Evolutionary conservation across 2,113 vertebrate genomes (phyloP), one percentile per base, ranked within the genome.

Genomic region (Turnix velox): DNA sequence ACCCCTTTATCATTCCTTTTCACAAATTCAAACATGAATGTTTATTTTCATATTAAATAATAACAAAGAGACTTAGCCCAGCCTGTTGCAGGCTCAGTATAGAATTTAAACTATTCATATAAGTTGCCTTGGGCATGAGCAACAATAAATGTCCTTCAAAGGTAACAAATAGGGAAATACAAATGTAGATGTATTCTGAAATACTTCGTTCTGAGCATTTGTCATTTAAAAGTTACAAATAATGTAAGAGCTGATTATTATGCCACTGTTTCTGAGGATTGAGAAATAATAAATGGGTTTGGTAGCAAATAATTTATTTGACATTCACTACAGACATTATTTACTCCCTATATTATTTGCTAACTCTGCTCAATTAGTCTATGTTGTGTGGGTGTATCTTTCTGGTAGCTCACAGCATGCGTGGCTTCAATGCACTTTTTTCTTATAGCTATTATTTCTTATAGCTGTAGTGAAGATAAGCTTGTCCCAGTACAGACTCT

Each of bases 11-110:
- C 88, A 57, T 74, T 84, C 67, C 12, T 31, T 91, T 93, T 94
- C 82, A 77, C 73, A 90, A 95, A 94, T 91, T 57, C 76, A 77
- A 68, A 28, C 37, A 27, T 54, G 77, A 94, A 92, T 96, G 59
- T 96, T 96, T 94, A 92, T 95, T 93, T 93, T 90, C 30, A 16
- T 42, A 86, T 97, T 94, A 96, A 96, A 79, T 94, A 91, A 86
- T 81, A 94, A 90, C 54, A 74, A 85, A 92, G 28, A 55, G 48
- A 33, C 65, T 92, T 86, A 93, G 16, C 6, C 27, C 31, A 77
- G 22, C 6, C 43, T 74, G 10, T 31, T 71, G 43, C 43, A 74
- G 71, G 54, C 27, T 76, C 54, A 40, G 31, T 63, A 30, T 15
- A 40, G 18, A 84, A 71, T 83, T 77, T 63, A 80, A 7, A 22